phyloP scores from a whole-genome alignment of 2,888 invertebrate genomes.

The Calameuta pallipes region DNA sequence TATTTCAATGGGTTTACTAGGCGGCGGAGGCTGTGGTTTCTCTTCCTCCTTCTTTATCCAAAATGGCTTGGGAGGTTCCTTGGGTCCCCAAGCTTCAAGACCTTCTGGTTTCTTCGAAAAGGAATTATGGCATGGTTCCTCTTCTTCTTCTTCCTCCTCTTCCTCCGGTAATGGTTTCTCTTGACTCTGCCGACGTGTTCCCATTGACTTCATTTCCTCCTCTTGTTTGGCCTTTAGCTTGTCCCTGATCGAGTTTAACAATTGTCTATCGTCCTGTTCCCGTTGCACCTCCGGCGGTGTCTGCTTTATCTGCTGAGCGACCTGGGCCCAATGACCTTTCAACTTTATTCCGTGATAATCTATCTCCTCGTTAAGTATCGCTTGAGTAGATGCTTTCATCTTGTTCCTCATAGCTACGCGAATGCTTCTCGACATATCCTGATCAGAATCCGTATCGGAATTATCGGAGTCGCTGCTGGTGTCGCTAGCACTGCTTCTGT shows the following conservation, averaged over 20 bases:
- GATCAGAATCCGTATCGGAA: constrained; percentile 64
- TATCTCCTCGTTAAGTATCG: constrained; percentile 66
- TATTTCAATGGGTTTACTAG: constrained; percentile 42
- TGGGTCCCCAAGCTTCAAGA: constrained; percentile 57
- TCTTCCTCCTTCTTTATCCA: constrained; percentile 58
- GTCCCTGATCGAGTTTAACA: constrained; percentile 69
- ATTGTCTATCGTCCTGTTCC: constrained; percentile 66
- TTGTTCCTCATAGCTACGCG: constrained; percentile 76
- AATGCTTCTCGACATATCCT: constrained; percentile 72
- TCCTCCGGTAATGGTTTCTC: constrained; percentile 30
- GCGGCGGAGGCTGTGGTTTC: constrained; percentile 10
- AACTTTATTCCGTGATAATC: constrained; percentile 59
- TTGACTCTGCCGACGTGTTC: constrained; percentile 34
- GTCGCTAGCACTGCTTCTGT: constrained; percentile 63
- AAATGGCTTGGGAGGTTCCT: constrained; percentile 54
- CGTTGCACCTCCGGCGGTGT: constrained; percentile 45
- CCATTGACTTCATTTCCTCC: constrained; percentile 62
- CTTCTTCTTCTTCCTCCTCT: constrained; percentile 35
- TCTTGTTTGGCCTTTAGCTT: constrained; percentile 69
- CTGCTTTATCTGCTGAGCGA: constrained; percentile 46
- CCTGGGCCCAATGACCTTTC: constrained; percentile 67
- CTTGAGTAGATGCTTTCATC: constrained; percentile 67
- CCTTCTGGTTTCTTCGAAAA: constrained; percentile 39
- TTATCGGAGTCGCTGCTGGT: constrained; percentile 64
- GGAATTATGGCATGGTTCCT: constrained; percentile 33